Conservation (phyloP, 2,888 invertebrate species). For the Lacanobia wlatinum region DNA sequence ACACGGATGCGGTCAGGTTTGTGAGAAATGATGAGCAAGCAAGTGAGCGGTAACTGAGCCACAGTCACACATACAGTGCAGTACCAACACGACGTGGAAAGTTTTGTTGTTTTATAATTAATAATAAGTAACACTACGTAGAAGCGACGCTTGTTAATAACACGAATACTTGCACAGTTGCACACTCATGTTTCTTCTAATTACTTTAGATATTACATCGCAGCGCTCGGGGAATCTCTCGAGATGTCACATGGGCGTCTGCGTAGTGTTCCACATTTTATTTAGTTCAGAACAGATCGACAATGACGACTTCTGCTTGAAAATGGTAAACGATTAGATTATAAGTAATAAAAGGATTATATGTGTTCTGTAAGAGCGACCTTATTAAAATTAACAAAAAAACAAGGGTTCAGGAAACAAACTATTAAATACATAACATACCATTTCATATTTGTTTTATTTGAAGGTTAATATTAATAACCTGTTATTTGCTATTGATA, state of each 20-base stretch:
- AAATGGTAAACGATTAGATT: constrained; percentile 14
- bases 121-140: background rate
- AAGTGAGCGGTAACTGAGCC: background rate
- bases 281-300: background rate
- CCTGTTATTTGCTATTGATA: no score
- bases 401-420: constrained; percentile 36
- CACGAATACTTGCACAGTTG: background rate
- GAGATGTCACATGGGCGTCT: background rate
- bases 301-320: constrained; percentile 37
- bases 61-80: constrained; percentile 10
- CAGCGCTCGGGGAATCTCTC: background rate
- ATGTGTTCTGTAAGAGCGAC: background rate
- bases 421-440: background rate
- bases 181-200: background rate
- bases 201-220: no score
- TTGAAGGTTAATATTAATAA: background rate
- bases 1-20: background rate
- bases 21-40: constrained; percentile 4
- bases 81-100: background rate
- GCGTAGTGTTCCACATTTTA: background rate
- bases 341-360: background rate
- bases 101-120: background rate
- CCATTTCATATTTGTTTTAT: constrained; percentile 12
- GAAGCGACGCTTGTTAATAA: no score
- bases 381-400: background rate